Evolutionary conservation across 2,113 vertebrate species (phyloP).

Genomic region (Engraulis encrasicolus): DNA sequence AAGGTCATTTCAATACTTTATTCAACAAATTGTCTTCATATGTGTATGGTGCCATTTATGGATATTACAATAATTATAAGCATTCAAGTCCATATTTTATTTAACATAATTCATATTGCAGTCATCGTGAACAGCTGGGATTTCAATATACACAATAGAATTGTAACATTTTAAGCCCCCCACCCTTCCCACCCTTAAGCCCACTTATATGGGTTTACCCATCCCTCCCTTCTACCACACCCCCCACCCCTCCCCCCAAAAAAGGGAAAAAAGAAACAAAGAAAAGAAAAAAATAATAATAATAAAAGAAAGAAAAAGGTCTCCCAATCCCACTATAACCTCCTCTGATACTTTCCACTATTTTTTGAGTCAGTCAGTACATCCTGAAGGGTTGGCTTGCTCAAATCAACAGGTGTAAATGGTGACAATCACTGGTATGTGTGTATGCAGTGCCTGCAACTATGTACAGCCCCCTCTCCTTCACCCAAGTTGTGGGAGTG

Average conservation of each 20-base stretch:
- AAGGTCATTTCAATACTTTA: neutral
- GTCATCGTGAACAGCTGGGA: constrained; percentile 78
- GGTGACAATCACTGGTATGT: neutral
- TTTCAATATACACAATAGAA: constrained; percentile 78
- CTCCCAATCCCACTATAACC: constrained; percentile 45
- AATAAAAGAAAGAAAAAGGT: constrained; percentile 14
- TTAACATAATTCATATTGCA: constrained; percentile 81
- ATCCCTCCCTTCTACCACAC: constrained; percentile 14
- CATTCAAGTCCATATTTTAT: constrained; percentile 78
- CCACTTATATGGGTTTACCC: constrained; percentile 49
- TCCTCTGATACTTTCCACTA: constrained; percentile 27
- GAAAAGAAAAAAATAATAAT: too few species aligned
- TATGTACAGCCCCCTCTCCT: neutral
- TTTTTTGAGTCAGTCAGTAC: neutral
- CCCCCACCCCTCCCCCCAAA: constrained; percentile 32
- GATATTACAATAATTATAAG: constrained; percentile 49
- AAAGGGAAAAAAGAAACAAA: constrained; percentile 52
- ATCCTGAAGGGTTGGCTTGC: neutral
- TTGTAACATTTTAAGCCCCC: constrained; percentile 64
- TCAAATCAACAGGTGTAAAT: constrained; percentile 7
- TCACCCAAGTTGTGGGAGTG: neutral
- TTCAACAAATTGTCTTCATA: neutral
- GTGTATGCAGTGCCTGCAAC: neutral
- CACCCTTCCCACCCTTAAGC: constrained; percentile 24
- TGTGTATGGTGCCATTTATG: neutral